Conservation (phyloP, 2,888 invertebrate genomes). For the Anagyrus pseudococci region DNA sequence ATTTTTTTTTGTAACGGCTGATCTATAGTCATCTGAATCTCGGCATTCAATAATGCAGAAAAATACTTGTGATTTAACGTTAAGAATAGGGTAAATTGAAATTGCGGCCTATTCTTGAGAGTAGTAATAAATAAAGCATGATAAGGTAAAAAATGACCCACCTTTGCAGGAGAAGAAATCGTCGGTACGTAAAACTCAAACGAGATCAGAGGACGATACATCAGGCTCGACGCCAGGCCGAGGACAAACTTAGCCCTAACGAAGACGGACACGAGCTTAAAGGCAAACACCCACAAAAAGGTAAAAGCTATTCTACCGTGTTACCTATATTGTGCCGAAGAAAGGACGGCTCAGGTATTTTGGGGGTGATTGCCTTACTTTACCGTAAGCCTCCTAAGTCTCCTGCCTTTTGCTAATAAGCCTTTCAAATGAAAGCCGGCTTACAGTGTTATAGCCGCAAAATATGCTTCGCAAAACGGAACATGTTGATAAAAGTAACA, state of each 20-base stretch:
- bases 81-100: no score
- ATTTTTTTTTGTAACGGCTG: no score
- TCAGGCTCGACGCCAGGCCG: background rate
- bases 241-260: background rate
- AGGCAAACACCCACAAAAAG: background rate
- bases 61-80: no score
- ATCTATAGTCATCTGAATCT: no score
- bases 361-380: slow-evolving; percentile 12
- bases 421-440: no score
- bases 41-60: no score
- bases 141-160: background rate
- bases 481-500: no score
- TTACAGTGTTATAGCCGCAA: background rate
- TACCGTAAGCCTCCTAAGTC: background rate
- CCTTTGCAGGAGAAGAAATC: background rate
- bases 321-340: background rate
- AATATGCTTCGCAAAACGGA: no score
- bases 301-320: background rate
- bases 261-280: background rate
- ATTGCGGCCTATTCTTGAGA: no score
- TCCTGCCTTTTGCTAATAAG: background rate
- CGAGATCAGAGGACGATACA: background rate
- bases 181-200: background rate
- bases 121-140: background rate
- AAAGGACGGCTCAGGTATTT: slow-evolving; percentile 2